phyloP scores from a whole-genome alignment of 1,140 invertebrate species.

The Mercenaria mercenaria region DNA sequence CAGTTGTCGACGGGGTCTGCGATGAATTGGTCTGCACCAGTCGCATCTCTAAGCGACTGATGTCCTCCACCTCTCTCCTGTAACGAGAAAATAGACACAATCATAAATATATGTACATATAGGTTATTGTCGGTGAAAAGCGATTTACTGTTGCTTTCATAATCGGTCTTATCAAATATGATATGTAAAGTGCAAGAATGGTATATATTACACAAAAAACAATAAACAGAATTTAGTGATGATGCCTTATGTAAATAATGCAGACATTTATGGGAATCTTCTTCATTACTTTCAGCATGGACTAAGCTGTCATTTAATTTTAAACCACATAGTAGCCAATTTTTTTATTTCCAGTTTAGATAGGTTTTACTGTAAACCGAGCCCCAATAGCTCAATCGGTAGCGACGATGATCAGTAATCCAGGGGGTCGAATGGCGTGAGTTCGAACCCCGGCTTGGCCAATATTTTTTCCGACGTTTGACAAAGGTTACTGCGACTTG shows the following conservation, averaged over 20 bases:
- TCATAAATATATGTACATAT: too few relatives aligned
- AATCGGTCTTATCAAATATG: neutral
- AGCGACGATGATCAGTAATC: too few relatives aligned
- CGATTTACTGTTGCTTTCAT: neutral
- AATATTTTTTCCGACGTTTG: constrained; percentile 12
- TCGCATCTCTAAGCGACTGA: neutral
- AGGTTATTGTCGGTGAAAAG: neutral
- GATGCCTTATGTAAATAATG: too few relatives aligned
- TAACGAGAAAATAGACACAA: too few relatives aligned
- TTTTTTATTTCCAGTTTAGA: too few relatives aligned
- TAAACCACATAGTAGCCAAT: too few relatives aligned
- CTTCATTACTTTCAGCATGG: too few relatives aligned
- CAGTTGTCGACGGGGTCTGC: constrained; percentile 11
- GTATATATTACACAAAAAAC: too few relatives aligned
- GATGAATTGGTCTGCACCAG: constrained; percentile 1
- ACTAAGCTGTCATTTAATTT: too few relatives aligned
- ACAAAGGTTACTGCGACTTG: neutral
- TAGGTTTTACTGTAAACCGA: too few relatives aligned
- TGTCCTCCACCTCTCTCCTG: neutral
- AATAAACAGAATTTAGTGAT: neutral
- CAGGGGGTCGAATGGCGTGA: neutral
- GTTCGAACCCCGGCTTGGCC: neutral
- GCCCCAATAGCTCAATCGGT: neutral
- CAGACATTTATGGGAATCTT: neutral
- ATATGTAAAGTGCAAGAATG: neutral